These are phyloP conservation scores for Oryzias sinensis DNA, from an alignment of 2,797 vertebrate species.

Conservation along the genomic window DNA sequence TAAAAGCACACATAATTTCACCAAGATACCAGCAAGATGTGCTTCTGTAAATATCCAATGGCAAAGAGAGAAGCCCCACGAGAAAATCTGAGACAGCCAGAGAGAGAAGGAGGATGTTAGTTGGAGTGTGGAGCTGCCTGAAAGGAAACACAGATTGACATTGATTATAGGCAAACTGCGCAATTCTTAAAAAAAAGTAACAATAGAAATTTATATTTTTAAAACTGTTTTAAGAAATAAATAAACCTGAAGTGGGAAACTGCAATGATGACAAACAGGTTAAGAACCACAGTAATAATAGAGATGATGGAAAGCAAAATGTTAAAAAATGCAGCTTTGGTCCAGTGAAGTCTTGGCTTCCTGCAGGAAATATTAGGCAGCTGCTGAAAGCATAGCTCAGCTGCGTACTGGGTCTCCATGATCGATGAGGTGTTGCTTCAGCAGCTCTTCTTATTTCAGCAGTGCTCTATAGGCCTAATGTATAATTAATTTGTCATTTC, in stretches of 20 bases:
- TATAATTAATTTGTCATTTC: not conserved
- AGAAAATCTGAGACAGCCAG: constrained; percentile 30
- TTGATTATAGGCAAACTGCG: too few relatives aligned
- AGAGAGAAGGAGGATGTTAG: constrained; percentile 33
- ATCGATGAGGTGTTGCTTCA: not conserved
- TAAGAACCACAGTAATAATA: constrained; percentile 59
- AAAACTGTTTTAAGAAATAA: too few relatives aligned
- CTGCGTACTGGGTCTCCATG: constrained; percentile 6
- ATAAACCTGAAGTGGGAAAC: constrained; percentile 65
- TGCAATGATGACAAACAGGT: constrained; percentile 69
- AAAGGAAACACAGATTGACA: not conserved
- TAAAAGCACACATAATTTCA: constrained; percentile 6
- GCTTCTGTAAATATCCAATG: not conserved
- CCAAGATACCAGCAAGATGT: constrained; percentile 24
- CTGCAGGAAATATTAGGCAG: constrained; percentile 35
- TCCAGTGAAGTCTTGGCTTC: not conserved
- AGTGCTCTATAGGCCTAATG: not conserved
- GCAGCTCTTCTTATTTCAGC: not conserved
- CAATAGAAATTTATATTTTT: not conserved
- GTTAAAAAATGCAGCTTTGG: not conserved
- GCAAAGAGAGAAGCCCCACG: constrained; percentile 22
- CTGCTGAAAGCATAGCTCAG: constrained; percentile 32
- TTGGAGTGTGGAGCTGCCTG: constrained; percentile 20
- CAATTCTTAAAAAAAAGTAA: not conserved
- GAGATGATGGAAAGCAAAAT: constrained; percentile 26